Conservation (phyloP, 2,888 invertebrate species). For the Dastarcus helophoroides region DNA sequence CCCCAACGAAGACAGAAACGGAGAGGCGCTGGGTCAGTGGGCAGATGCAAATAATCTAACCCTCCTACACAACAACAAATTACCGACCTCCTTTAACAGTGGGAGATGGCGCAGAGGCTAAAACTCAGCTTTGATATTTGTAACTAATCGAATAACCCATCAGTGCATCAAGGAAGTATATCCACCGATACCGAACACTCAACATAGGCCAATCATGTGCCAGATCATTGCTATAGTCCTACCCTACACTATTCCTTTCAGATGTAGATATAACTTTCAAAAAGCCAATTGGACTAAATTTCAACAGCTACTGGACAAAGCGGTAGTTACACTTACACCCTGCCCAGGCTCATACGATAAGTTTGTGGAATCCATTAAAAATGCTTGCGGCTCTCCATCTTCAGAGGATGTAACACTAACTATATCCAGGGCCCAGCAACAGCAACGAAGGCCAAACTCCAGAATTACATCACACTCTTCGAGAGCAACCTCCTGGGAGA, state of each 20-base stretch:
- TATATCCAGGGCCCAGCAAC: constrained; percentile 2
- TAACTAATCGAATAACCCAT: too few relatives aligned
- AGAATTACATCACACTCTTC: constrained; percentile 5
- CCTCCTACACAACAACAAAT: too few relatives aligned
- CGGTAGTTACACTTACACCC: constrained; percentile 2
- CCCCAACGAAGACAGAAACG: too few relatives aligned
- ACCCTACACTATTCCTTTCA: constrained; percentile 4
- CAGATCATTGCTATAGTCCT: constrained; percentile 3
- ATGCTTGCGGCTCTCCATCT: constrained; percentile 2
- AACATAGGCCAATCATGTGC: too few relatives aligned
- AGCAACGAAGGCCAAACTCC: constrained; percentile 2
- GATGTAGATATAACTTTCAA: constrained; percentile 5
- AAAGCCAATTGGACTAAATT: constrained; percentile 6
- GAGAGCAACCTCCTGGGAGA: constrained; percentile 3
- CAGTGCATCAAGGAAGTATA: too few relatives aligned
- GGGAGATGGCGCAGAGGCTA: too few relatives aligned
- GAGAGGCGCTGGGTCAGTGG: too few relatives aligned
- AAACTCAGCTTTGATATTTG: too few relatives aligned
- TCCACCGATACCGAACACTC: too few relatives aligned
- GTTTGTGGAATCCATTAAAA: constrained; percentile 4
- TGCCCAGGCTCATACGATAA: constrained; percentile 3
- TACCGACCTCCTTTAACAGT: too few relatives aligned
- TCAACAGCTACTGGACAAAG: constrained; percentile 1
- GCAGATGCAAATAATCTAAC: too few relatives aligned
- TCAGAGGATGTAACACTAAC: constrained; percentile 3